These are phyloP conservation scores for Rhagologus leucostigma DNA, from an alignment of 2,113 vertebrate species.

Conservation along the genomic window DNA sequence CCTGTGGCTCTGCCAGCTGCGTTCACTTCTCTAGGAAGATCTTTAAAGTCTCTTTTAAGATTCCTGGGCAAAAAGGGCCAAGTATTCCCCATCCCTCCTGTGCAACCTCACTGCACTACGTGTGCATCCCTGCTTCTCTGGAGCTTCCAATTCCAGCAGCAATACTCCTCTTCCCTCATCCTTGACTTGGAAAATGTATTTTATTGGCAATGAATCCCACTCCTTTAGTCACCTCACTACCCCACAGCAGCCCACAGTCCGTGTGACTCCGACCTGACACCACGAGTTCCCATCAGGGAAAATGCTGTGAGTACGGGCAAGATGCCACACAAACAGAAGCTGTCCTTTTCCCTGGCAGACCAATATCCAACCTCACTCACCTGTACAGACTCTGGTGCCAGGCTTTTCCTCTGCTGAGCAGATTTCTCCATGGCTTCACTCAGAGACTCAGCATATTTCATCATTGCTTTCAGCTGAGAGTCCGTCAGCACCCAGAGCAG, in stretches of 20 bases:
- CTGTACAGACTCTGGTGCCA: constrained; percentile 74
- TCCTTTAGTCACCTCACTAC: neutral
- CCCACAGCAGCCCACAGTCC: neutral
- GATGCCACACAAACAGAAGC: neutral
- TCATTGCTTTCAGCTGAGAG: constrained; percentile 95
- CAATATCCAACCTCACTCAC: neutral
- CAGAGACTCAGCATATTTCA: constrained; percentile 94
- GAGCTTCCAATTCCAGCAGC: neutral
- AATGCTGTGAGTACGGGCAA: neutral
- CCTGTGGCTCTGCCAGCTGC: neutral
- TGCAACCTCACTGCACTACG: neutral
- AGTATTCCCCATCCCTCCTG: neutral
- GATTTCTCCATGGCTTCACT: constrained; percentile 96
- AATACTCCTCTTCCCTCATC: neutral
- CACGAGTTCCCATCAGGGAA: neutral
- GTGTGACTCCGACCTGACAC: neutral
- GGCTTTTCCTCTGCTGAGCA: constrained; percentile 89
- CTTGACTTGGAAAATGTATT: neutral
- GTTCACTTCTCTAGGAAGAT: neutral
- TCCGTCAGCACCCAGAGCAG: constrained; percentile 97
- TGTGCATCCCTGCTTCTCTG: neutral
- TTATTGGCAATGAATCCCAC: neutral
- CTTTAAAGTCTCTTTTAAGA: neutral
- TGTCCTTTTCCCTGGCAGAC: neutral
- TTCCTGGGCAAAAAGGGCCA: neutral